Conservation (phyloP, 2,888 invertebrate genomes). For the Syrista parreyssii region DNA sequence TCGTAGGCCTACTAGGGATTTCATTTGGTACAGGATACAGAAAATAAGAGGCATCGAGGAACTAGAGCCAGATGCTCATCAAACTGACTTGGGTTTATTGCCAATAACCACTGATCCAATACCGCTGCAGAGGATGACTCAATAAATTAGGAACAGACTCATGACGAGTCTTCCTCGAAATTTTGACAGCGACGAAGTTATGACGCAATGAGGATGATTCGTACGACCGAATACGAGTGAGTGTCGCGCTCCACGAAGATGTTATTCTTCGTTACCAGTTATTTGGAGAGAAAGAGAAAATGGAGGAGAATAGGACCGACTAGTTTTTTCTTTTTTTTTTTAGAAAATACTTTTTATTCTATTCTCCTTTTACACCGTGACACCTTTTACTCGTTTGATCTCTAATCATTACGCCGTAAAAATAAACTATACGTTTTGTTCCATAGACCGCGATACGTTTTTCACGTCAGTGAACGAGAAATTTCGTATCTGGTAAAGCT, state of each 20-base stretch:
- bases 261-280: background rate
- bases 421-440: conserved; percentile 8
- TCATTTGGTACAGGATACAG: conserved; percentile 55
- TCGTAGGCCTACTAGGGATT: conserved; percentile 50
- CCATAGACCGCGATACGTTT: too few species aligned
- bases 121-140: conserved; percentile 31
- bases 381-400: background rate
- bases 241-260: background rate
- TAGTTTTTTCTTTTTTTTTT: conserved; percentile 7
- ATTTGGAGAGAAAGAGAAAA: background rate
- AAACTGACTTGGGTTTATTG: conserved; percentile 50
- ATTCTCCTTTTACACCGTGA: conserved; percentile 20
- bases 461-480: too few species aligned
- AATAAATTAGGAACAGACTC: too few species aligned
- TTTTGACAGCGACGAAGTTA: too few species aligned
- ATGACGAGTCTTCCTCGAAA: too few species aligned
- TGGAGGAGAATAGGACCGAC: conserved; percentile 5
- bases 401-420: background rate
- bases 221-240: too few species aligned
- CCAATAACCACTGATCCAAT: conserved; percentile 45
- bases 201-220: too few species aligned
- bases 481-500: too few species aligned
- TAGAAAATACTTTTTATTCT: conserved; percentile 16
- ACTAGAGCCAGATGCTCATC: conserved; percentile 43
- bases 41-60: conserved; percentile 44